Evolutionary conservation across 2,113 vertebrate species (phyloP).

Genomic region (Agelaius phoeniceus): DNA sequence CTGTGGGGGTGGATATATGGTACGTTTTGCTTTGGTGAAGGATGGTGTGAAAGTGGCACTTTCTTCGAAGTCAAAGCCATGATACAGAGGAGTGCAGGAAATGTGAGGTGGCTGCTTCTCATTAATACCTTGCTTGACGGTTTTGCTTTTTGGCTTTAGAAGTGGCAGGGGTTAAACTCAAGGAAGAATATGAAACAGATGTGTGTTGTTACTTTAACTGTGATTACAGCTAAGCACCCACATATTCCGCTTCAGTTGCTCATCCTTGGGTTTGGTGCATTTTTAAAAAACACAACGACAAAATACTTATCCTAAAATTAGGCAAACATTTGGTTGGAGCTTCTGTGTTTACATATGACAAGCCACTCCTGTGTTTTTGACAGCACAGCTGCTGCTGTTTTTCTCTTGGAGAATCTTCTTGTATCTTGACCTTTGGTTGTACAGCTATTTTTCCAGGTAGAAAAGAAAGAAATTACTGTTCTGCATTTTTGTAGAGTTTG

Average conservation of each 20-base stretch:
- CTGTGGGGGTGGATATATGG: background rate
- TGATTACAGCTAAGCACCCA: background rate
- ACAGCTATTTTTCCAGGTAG: background rate
- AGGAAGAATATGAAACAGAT: background rate
- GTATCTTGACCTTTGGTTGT: background rate
- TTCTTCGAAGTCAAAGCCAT: background rate
- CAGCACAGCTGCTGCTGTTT: background rate
- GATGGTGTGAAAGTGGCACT: background rate
- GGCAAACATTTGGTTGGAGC: background rate
- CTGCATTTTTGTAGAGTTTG: background rate
- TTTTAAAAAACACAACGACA: background rate
- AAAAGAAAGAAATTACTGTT: background rate
- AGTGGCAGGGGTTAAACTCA: background rate
- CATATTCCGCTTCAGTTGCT: background rate
- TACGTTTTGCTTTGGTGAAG: background rate
- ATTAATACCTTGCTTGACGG: background rate
- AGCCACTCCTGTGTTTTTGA: background rate
- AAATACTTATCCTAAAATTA: background rate
- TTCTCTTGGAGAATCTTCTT: background rate
- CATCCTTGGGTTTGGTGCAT: background rate
- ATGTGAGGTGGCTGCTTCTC: background rate
- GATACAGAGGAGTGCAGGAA: background rate
- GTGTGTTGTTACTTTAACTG: background rate
- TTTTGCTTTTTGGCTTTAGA: background rate
- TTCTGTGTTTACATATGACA: background rate